These are phyloP conservation scores for Platygyra sinensis DNA, from an alignment of 64 coral and sea anemone species.

Conservation along the genomic window DNA sequence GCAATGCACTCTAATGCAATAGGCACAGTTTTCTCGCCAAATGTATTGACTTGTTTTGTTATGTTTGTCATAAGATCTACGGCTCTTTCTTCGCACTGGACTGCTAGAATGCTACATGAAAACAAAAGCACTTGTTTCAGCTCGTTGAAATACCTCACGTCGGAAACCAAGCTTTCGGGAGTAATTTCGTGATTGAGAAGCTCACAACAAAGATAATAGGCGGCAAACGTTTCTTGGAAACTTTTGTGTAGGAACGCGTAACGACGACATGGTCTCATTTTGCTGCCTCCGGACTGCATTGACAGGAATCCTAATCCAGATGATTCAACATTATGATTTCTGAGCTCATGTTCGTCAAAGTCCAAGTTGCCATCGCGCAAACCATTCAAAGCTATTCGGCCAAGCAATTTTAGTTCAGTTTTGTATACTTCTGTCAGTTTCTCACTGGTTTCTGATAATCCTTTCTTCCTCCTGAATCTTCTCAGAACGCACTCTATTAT, in stretches of 20 bases:
- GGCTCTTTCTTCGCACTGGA: too few species aligned
- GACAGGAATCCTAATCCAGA: constrained; percentile 13
- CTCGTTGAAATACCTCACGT: not conserved
- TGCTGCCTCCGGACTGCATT: not conserved
- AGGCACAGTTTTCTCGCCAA: too few species aligned
- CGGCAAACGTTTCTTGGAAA: constrained; percentile 14
- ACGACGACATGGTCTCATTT: not conserved
- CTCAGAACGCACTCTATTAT: not conserved
- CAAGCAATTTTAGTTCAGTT: not conserved
- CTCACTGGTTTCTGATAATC: not conserved
- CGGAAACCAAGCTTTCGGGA: too few species aligned
- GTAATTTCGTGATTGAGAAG: not conserved
- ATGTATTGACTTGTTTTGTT: too few species aligned
- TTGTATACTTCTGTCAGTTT: not conserved
- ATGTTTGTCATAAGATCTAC: too few species aligned
- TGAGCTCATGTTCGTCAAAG: not conserved
- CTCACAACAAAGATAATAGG: not conserved
- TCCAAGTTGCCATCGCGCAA: not conserved
- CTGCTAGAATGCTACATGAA: not conserved
- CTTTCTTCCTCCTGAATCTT: not conserved
- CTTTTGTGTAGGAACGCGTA: not conserved
- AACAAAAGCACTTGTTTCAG: constrained; percentile 1
- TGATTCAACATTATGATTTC: not conserved
- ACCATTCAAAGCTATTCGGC: not conserved
- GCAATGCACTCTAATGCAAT: too few species aligned